These are phyloP conservation scores for Galerucella pusilla DNA, from an alignment of 2,888 invertebrate species.

Conservation along the genomic window DNA sequence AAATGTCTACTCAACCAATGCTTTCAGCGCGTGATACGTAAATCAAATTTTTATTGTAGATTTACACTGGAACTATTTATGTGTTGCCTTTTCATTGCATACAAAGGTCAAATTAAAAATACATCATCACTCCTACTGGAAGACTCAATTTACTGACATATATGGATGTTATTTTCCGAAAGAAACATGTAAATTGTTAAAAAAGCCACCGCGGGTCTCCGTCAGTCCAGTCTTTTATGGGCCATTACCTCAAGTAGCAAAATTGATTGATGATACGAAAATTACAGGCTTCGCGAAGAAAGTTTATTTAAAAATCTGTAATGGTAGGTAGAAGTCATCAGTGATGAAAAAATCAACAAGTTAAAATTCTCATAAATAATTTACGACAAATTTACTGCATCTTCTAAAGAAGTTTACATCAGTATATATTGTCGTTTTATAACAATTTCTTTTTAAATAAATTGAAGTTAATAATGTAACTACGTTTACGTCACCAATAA, in stretches of 20 bases:
- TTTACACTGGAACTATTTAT: no score
- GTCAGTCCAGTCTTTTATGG: conserved; percentile 27
- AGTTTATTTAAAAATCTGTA: conserved; percentile 30
- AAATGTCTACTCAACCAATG: no score
- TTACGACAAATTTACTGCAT: background rate
- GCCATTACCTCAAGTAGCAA: conserved; percentile 32
- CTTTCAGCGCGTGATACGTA: no score
- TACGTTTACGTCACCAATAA: no score
- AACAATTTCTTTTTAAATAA: no score
- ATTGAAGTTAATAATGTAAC: no score
- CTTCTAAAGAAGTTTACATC: no score
- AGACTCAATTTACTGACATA: conserved; percentile 21
- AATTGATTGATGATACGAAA: conserved; percentile 36
- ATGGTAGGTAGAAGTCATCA: conserved; percentile 24
- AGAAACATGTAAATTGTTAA: conserved; percentile 23
- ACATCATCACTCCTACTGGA: background rate
- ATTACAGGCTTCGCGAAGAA: conserved; percentile 28
- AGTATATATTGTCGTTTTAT: no score
- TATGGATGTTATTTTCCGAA: conserved; percentile 2
- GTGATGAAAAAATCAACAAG: conserved; percentile 28
- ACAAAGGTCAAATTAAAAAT: no score
- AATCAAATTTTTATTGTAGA: no score
- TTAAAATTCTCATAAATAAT: conserved; percentile 9
- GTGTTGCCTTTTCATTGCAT: no score
- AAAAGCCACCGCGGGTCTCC: conserved; percentile 17